Evolutionary conservation across 30 jellyfish, hydroid and myxozoan genomes (phyloP).

Genomic region (Aurelia aurita): DNA sequence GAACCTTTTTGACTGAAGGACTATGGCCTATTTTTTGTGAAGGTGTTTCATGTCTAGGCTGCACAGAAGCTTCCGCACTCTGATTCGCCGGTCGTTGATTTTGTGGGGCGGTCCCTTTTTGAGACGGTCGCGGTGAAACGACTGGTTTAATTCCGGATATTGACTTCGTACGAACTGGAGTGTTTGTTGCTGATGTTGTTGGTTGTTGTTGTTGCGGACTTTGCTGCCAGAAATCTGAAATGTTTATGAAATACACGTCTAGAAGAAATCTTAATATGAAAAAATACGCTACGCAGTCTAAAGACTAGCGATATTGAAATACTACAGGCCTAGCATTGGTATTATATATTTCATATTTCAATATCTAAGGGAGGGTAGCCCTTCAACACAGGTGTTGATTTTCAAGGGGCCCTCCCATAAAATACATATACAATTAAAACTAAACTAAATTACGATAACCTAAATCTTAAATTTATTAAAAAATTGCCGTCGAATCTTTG

Average conservation of each 20-base stretch:
- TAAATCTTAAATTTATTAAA: no score
- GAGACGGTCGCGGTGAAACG: conserved; percentile 70
- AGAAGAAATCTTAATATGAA: background rate
- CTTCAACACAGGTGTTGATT: no score
- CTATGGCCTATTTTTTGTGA: conserved; percentile 15
- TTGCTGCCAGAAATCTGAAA: conserved; percentile 84
- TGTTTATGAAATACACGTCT: background rate
- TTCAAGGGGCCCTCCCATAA: no score
- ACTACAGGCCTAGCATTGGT: no score
- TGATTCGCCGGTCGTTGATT: background rate
- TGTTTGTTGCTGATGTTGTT: conserved; percentile 27
- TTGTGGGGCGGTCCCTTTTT: conserved; percentile 22
- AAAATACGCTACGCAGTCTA: background rate
- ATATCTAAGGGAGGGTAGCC: no score
- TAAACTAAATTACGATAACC: no score
- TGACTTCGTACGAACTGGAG: conserved; percentile 41
- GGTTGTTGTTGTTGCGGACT: conserved; percentile 50
- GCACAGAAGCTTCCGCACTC: background rate
- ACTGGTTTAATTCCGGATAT: conserved; percentile 63
- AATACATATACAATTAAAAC: no score
- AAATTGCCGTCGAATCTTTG: no score
- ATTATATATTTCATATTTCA: no score
- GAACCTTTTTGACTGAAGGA: conserved; percentile 57
- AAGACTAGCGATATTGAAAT: background rate
- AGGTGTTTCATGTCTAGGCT: background rate